phyloP scores from a whole-genome alignment of 2,888 invertebrate species.

The Monopis laevigella region DNA sequence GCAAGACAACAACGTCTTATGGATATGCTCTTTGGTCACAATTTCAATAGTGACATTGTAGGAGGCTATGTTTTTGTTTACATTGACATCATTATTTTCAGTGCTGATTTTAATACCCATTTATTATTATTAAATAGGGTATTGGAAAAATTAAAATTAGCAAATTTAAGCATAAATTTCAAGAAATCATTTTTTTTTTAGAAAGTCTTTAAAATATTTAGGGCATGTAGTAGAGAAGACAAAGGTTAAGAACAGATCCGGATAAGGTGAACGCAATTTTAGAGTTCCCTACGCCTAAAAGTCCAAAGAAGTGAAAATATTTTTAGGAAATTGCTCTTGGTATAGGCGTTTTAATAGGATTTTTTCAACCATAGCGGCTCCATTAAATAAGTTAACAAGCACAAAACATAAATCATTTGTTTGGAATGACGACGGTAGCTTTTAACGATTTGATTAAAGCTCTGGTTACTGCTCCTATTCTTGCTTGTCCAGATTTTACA shows the following conservation, averaged over 20 bases:
- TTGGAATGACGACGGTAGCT: no score
- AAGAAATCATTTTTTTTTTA: constrained; percentile 25
- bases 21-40: constrained; percentile 19
- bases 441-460: no score
- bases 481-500: no score
- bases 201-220: constrained; percentile 24
- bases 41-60: constrained; percentile 10
- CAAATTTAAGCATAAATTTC: constrained; percentile 21
- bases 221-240: constrained; percentile 26
- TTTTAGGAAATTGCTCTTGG: constrained; percentile 19
- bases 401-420: no score
- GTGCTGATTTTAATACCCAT: constrained; percentile 18
- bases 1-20: constrained; percentile 18
- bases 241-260: constrained; percentile 23
- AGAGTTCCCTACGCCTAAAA: constrained; percentile 18
- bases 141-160: neutral
- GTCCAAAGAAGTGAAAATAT: constrained; percentile 17
- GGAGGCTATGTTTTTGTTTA: constrained; percentile 21
- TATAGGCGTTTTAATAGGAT: no score
- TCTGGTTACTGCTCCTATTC: no score
- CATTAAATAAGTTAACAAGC: no score
- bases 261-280: constrained; percentile 18
- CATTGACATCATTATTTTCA: constrained; percentile 20
- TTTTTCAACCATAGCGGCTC: no score
- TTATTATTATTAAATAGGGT: neutral